These are phyloP conservation scores for Orthonevra nobilis DNA, from an alignment of 2,888 invertebrate genomes.

Conservation along the genomic window DNA sequence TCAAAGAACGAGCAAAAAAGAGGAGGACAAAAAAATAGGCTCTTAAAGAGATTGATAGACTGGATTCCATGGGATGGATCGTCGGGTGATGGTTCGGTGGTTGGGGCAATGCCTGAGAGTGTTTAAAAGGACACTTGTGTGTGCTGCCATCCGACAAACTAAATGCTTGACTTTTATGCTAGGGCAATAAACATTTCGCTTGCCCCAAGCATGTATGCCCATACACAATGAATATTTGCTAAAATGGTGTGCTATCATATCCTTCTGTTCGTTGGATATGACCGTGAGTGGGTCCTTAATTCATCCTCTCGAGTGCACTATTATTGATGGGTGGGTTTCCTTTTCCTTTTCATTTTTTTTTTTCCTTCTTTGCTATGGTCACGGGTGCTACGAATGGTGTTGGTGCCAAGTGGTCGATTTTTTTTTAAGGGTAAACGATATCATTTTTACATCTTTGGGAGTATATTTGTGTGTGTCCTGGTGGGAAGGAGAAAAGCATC, in stretches of 20 bases:
- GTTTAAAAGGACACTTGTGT: slow-evolving; percentile 61
- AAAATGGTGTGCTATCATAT: slow-evolving; percentile 58
- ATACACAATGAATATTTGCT: slow-evolving; percentile 69
- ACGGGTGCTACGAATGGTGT: slow-evolving; percentile 27
- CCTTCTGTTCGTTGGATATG: slow-evolving; percentile 35
- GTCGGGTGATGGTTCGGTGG: background rate
- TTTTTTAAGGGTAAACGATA: slow-evolving; percentile 33
- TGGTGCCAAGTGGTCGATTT: slow-evolving; percentile 15
- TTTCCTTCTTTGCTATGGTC: no score
- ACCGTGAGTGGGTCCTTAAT: slow-evolving; percentile 52
- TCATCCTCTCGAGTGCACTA: slow-evolving; percentile 68
- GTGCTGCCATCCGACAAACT: slow-evolving; percentile 49
- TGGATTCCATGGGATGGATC: background rate
- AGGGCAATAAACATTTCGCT: slow-evolving; percentile 65
- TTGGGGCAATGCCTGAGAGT: slow-evolving; percentile 22
- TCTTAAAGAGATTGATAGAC: slow-evolving; percentile 55
- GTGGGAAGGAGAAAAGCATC: background rate
- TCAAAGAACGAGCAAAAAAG: slow-evolving; percentile 15
- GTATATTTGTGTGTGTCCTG: background rate
- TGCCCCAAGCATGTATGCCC: slow-evolving; percentile 66
- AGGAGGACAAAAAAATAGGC: no score
- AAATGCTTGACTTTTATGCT: slow-evolving; percentile 64
- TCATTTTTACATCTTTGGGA: slow-evolving; percentile 14
- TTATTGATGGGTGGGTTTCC: slow-evolving; percentile 63
- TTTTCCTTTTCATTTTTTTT: no score